Evolutionary conservation across 1,140 invertebrate genomes (phyloP).

Genomic region (Brevipalpus yothersi): DNA sequence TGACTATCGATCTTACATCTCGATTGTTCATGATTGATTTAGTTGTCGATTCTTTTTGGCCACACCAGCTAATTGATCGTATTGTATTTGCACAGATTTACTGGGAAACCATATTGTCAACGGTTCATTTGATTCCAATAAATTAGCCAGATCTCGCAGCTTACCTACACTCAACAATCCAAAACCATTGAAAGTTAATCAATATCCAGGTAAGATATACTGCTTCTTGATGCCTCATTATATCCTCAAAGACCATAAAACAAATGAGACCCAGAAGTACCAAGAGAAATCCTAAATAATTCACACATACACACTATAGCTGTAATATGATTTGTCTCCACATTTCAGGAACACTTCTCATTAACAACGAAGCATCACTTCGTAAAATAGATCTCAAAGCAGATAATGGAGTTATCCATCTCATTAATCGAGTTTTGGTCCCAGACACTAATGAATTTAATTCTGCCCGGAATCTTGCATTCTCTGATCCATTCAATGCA

Average conservation of each 20-base stretch:
- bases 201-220: background rate
- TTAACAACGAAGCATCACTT: background rate
- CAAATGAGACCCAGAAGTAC: background rate
- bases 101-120: background rate
- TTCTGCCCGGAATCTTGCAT: background rate
- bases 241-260: no score
- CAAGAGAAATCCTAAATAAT: background rate
- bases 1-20: no score
- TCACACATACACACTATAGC: no score
- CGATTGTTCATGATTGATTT: no score
- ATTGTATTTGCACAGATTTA: background rate
- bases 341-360: background rate
- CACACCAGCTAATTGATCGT: no score
- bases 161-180: background rate
- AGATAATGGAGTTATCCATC: conserved; percentile 20
- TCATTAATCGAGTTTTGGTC: conserved; percentile 15
- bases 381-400: conserved; percentile 16
- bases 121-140: background rate
- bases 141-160: background rate
- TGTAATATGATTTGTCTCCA: no score
- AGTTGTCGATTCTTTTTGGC: no score
- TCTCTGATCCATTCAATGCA: background rate
- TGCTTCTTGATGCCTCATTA: no score
- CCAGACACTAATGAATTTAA: background rate
- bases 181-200: background rate